Evolutionary conservation across 64 coral and sea anemone genomes (phyloP), one percentile per base, ranked within the genome.

Genomic region (Dendronephthya gigantea): DNA sequence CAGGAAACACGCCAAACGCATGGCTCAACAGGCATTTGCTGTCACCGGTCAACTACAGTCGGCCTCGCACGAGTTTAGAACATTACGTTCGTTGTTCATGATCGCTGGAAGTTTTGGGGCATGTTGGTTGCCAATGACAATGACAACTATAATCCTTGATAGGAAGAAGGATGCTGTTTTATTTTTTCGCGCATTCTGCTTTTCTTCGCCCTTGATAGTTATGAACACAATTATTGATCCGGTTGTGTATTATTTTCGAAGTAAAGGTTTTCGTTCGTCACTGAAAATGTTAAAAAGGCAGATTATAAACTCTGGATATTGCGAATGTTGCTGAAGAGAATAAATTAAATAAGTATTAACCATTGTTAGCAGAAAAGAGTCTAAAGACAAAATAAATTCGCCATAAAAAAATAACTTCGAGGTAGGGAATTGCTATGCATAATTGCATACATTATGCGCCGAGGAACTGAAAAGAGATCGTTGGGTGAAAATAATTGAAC

Each of bases 251-350:
- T 79, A 79, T 35, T 79, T 35, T 39, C n/a, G 72, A 36, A 79
- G 72, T 39, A 79, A 79, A 79, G 72, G 72, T 36, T 79, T 79
- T 79, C 72, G 72, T 36, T 79, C 8, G 25, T 79, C 72, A 16
- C 37, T 79, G 32, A 34, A 39, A 79, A 2, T 79, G 2, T 19
- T 79, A 34, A 7, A 28, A 2, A 79, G 17, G 29, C 30, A 33
- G 10, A 36, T 79, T 79, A 29, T 35, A 34, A 39, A 35, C 15
- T 30, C 29, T 62, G 25, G 19, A 62, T 16, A 23, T 62, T 62
- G 41, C 11, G 41, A 45, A 45, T 45, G 41, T 45, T 45, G 41
- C n/a, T n/a, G n/a, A n/a, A n/a, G n/a, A n/a, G n/a, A n/a, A n/a
- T n/a, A n/a, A n/a, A n/a, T n/a, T n/a, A n/a, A n/a, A n/a, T n/a